Evolutionary conservation across 92 coral and sea anemone genomes (phyloP), one percentile per base, ranked within the genome.

Genomic region (Zoanthus sansibaricus): DNA sequence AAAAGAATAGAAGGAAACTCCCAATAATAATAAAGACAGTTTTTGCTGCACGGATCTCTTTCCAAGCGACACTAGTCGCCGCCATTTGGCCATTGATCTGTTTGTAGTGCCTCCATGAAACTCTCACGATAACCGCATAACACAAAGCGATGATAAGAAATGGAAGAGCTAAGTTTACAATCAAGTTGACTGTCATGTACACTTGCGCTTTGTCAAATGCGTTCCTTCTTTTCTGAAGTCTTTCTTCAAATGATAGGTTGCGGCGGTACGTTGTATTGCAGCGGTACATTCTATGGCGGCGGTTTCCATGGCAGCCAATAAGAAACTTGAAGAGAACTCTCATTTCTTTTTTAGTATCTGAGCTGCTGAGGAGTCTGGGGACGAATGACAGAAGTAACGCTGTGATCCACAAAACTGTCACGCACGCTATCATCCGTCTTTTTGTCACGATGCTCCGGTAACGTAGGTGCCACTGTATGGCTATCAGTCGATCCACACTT

Each of bases 381-480:
- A 75, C 33, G 16, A 75, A 21, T 11, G 8, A 18, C 44, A 32
- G 11, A 31, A 76, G 66, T 9, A 52, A 49, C 51, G 31, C 82
- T 11, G 51, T 7, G 9, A 52, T 49, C 82, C 82, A 76, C 64
- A 76, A 15, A n/a, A 56, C 13, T 10, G 44, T 32, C 42, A 49
- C 62, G 64, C 45, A 52, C n/a, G 0, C 5, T 8, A 52, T 15
- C 82, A 76, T 51, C 44, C 82, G 66, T 16, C 13, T 30, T 9
- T 76, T 52, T 49, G 84, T 79, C 49, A 61, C 84, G n/a, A 79
- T 7, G 18, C 16, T 59, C 21, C 3, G 8, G 33, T 79, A 79
- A 44, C 84, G 84, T 72, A 79, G n/a, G 70, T 79, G 84, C 84
- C 84, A 79, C 71, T 79, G 71, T 61, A 59, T 79, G 14, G 84